phyloP scores from a whole-genome alignment of 30 jellyfish, hydroid and myxozoan species.

The Clytia hemisphaerica region DNA sequence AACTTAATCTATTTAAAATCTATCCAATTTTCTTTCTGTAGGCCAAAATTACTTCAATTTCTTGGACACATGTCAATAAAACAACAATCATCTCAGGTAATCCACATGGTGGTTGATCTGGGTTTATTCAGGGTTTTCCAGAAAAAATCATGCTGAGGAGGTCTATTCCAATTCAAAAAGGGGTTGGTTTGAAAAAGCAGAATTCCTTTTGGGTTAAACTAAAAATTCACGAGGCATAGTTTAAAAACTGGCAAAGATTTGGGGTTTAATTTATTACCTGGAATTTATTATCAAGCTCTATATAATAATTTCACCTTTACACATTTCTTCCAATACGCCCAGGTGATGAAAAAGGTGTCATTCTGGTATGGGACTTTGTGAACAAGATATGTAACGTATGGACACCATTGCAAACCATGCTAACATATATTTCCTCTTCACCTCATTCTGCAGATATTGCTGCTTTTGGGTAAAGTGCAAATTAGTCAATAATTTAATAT shows the following conservation, averaged over 20 bases:
- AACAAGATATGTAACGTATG: slow-evolving; percentile 28
- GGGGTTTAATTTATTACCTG: no score
- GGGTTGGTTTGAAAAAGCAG: no score
- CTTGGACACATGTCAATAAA: slow-evolving; percentile 6
- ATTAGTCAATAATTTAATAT: no score
- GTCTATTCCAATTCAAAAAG: no score
- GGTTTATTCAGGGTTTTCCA: no score
- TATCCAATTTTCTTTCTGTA: background rate
- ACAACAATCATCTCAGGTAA: background rate
- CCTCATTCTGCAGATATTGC: slow-evolving; percentile 22
- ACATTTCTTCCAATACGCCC: background rate
- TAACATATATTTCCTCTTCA: slow-evolving; percentile 42
- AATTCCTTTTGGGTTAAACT: no score
- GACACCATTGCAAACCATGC: slow-evolving; percentile 49
- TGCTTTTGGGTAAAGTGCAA: slow-evolving; percentile 82
- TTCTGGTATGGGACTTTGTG: slow-evolving; percentile 42
- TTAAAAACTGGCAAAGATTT: no score
- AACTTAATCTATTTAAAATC: no score
- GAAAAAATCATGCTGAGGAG: no score
- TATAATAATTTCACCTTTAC: background rate
- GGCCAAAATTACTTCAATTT: slow-evolving; percentile 15
- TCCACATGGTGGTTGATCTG: no score
- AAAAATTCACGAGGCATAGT: no score
- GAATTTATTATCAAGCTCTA: no score
- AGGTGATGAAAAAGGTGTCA: slow-evolving; percentile 84